These are phyloP conservation scores for Propithecus deckenii DNA, from an alignment of 2,797 vertebrate genomes.

Conservation along the genomic window DNA sequence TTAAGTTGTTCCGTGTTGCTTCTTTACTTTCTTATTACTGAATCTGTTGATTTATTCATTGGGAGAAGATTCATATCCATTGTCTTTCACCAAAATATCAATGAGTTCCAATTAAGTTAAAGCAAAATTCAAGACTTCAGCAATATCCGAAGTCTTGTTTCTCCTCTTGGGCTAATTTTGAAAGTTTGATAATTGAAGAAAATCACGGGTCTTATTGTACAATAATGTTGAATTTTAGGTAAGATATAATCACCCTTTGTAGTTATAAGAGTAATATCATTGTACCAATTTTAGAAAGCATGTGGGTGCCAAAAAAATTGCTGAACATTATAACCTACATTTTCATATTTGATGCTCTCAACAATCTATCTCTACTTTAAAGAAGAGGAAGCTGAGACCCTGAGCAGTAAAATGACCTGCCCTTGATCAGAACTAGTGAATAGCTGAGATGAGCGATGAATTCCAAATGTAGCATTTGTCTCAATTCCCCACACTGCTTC, in stretches of 20 bases:
- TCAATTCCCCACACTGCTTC: not conserved
- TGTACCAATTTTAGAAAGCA: conserved; percentile 15
- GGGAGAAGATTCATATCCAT: not conserved
- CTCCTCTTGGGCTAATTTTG: not conserved
- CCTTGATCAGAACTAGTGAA: not conserved
- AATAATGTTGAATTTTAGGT: conserved; percentile 15
- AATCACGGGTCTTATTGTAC: not conserved
- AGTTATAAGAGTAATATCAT: not conserved
- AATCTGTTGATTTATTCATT: conserved; percentile 15
- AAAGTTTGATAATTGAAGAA: not conserved
- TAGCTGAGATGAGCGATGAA: not conserved
- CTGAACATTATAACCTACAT: not conserved
- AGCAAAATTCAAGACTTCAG: conserved; percentile 3
- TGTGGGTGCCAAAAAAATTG: not conserved
- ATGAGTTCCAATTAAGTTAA: conserved; percentile 2
- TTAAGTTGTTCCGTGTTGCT: not conserved
- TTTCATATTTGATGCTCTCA: not conserved
- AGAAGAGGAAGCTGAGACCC: not conserved
- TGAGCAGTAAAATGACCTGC: not conserved
- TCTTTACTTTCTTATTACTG: not conserved
- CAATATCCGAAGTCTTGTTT: not conserved
- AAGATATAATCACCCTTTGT: not conserved
- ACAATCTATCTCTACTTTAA: not conserved
- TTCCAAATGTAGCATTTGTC: not conserved
- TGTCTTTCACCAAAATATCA: not conserved